Conservation (phyloP, 2,113 vertebrate genomes). For the Macquaria australasica region DNA sequence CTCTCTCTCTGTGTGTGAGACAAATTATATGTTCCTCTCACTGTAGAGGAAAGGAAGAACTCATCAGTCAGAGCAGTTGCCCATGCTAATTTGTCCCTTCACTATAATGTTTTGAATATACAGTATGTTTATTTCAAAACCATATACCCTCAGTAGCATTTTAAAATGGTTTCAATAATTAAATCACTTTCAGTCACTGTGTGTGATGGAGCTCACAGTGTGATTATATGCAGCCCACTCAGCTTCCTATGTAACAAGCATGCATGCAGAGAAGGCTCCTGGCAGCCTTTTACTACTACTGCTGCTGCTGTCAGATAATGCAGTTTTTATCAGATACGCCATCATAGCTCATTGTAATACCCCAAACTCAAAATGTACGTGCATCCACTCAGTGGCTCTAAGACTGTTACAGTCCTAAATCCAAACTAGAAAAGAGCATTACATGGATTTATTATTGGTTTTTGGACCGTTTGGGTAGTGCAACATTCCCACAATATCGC, state of each 20-base stretch:
- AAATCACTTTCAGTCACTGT: background rate
- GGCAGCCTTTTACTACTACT: background rate
- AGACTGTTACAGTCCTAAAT: background rate
- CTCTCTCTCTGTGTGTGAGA: background rate
- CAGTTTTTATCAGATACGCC: background rate
- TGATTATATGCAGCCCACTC: conserved; percentile 11
- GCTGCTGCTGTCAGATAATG: background rate
- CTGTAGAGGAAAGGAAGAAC: conserved; percentile 25
- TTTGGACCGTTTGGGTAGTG: background rate
- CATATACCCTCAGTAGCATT: background rate
- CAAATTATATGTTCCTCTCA: conserved; percentile 26
- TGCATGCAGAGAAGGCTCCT: background rate
- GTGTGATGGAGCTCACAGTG: background rate
- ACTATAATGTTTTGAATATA: background rate
- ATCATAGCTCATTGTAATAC: background rate
- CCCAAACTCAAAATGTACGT: background rate
- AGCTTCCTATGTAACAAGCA: conserved; percentile 19
- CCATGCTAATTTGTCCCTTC: background rate
- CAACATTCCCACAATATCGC: background rate
- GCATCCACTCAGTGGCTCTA: background rate
- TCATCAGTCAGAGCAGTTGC: conserved; percentile 15
- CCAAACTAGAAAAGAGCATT: background rate
- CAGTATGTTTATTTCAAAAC: background rate
- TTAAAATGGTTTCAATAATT: background rate
- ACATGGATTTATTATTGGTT: background rate